These are phyloP conservation scores for Cryptocheilus praepositus DNA, from an alignment of 2,888 invertebrate species.

Conservation along the genomic window DNA sequence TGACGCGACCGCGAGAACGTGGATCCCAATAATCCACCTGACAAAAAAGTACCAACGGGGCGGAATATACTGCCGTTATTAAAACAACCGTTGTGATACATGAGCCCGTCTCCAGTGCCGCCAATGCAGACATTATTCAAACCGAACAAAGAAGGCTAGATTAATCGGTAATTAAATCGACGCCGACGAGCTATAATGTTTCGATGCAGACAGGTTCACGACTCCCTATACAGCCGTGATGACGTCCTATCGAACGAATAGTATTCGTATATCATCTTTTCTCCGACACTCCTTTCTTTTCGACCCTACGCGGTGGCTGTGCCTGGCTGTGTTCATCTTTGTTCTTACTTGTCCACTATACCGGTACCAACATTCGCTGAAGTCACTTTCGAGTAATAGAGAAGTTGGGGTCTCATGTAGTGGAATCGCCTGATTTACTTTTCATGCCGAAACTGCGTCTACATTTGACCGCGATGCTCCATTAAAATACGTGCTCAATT, in stretches of 20 bases:
- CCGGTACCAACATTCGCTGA: too few species aligned
- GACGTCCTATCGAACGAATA: background rate
- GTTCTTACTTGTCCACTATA: too few species aligned
- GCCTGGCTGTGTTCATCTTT: too few species aligned
- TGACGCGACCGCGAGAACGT: constrained; percentile 6
- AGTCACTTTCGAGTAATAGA: too few species aligned
- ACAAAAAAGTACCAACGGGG: constrained; percentile 4
- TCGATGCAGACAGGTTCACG: constrained; percentile 3
- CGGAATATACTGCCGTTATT: constrained; percentile 25
- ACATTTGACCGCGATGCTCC: too few species aligned
- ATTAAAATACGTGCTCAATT: too few species aligned
- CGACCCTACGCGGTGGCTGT: too few species aligned
- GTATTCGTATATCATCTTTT: background rate
- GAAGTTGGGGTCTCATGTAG: too few species aligned
- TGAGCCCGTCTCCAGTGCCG: constrained; percentile 21
- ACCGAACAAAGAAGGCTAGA: constrained; percentile 39
- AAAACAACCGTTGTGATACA: constrained; percentile 50
- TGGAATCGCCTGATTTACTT: too few species aligned
- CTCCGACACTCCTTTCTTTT: background rate
- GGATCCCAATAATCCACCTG: constrained; percentile 3
- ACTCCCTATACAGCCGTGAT: background rate
- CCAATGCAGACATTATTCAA: constrained; percentile 44
- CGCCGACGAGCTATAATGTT: constrained; percentile 19
- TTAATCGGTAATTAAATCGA: constrained; percentile 57
- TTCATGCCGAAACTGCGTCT: too few species aligned